Base-by-base conservation (phyloP, 2,888 invertebrate species). In the Folsomia manolachei region DNA sequence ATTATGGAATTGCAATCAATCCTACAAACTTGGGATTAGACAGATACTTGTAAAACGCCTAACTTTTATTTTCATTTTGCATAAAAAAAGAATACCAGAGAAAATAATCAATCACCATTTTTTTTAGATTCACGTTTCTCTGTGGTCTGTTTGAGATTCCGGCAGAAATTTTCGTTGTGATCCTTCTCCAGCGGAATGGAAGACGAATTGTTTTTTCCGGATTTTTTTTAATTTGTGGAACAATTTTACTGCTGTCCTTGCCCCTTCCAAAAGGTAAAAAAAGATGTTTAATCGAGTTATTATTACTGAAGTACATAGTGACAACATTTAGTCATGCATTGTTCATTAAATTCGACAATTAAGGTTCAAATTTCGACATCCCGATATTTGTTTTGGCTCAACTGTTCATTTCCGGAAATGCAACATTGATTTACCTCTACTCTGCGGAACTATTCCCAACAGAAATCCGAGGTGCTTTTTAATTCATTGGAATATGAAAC, bases 371-470 rank as follows among this genome's bases (percentile, higher is more conserved):
- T 52, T 1, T 19, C 4, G 66, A 19, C 19, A 24, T 52, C 18
- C 14, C 19, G n/a, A 21, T 66, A 4, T 27, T 51, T 18, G 66
- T 66, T 2, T 7, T 23, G 21, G 23, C 71, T n/a, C 71, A 71
- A 27, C 68, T 70, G 23, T 62, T 72, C 21, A 75, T 72, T 18
- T 70, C 68, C 18, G 67, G 70, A 1, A 63, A 67, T n/a, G 72
- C 65, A 21, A 24, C 75, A 1, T 62, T 75, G 1, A 69, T 75
- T 21, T 75, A 75, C 24, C 62, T 75, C 1, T 75, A 72, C 53
- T 63, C 72, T 0, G 63, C 75, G 1, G 75, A 75, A 51, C n/a
- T 75, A 51, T 39, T 75, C 56, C 75, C 75, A 0, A 75, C 75
- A 1, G 21, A 70, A 23, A 25, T 71, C 18, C 23, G 75, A 25